Conservation (phyloP, 2,113 vertebrate species). For the Nymphicus hollandicus region DNA sequence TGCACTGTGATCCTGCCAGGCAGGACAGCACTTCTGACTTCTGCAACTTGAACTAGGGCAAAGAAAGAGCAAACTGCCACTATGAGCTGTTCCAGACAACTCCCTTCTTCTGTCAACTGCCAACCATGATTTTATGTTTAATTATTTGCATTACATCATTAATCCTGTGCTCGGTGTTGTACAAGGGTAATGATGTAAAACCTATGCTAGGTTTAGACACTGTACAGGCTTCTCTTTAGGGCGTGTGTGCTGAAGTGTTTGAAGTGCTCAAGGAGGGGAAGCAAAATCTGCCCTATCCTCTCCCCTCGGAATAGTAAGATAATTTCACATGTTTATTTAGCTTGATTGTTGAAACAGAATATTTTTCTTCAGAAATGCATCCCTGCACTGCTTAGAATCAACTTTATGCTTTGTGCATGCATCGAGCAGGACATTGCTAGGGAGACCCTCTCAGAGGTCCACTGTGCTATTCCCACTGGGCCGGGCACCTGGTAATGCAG, state of each 20-base stretch:
- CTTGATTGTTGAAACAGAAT: background rate
- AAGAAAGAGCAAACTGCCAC: constrained; percentile 16
- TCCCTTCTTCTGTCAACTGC: constrained; percentile 39
- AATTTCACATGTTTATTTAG: background rate
- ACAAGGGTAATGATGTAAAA: background rate
- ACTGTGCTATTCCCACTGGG: background rate
- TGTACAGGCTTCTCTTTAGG: background rate
- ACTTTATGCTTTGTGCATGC: background rate
- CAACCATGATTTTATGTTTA: constrained; percentile 21
- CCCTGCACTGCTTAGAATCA: background rate
- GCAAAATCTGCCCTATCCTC: background rate
- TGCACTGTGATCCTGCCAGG: background rate
- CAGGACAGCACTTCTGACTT: background rate
- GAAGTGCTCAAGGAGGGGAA: background rate
- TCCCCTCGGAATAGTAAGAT: background rate
- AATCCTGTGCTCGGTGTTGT: background rate
- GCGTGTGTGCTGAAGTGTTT: background rate
- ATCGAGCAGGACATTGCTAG: background rate
- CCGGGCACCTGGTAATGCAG: rapidly evolving
- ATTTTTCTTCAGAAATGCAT: background rate
- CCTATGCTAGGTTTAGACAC: background rate
- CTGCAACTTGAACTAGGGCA: background rate
- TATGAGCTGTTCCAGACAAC: constrained; percentile 39
- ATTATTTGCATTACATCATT: constrained; percentile 47
- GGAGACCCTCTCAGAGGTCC: background rate